These are phyloP conservation scores for Syngnathus acus DNA, from an alignment of 2,797 vertebrate species.

Conservation along the genomic window DNA sequence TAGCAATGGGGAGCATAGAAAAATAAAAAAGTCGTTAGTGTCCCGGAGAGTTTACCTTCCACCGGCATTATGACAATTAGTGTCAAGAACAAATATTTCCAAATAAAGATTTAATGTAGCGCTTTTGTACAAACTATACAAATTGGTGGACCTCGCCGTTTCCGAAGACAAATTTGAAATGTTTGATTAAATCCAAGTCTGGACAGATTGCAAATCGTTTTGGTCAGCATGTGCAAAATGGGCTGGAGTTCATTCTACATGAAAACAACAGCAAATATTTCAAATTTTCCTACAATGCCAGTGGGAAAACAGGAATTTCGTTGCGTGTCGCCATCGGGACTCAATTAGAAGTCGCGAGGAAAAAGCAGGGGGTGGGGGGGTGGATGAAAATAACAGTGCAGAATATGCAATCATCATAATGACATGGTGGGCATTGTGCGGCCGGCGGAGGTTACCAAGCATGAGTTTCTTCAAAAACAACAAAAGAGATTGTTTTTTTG, in stretches of 20 bases:
- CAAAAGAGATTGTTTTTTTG: background rate
- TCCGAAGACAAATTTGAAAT: no score
- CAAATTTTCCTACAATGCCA: background rate
- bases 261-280: background rate
- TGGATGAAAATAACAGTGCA: background rate
- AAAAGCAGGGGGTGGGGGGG: background rate
- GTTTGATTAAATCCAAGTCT: background rate
- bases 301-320: background rate
- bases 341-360: background rate
- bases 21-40: background rate
- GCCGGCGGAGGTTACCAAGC: background rate
- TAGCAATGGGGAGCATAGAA: background rate
- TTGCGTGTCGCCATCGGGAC: background rate
- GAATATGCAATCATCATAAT: background rate
- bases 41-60: no score
- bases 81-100: no score
- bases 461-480: background rate
- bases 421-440: background rate
- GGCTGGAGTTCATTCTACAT: no score
- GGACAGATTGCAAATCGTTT: background rate
- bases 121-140: no score
- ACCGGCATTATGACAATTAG: no score
- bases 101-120: no score
- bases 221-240: background rate
- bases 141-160: no score